Evolutionary conservation across 2,797 vertebrate genomes (phyloP), one percentile per base, ranked within the genome.

Genomic region (Cuniculus paca): DNA sequence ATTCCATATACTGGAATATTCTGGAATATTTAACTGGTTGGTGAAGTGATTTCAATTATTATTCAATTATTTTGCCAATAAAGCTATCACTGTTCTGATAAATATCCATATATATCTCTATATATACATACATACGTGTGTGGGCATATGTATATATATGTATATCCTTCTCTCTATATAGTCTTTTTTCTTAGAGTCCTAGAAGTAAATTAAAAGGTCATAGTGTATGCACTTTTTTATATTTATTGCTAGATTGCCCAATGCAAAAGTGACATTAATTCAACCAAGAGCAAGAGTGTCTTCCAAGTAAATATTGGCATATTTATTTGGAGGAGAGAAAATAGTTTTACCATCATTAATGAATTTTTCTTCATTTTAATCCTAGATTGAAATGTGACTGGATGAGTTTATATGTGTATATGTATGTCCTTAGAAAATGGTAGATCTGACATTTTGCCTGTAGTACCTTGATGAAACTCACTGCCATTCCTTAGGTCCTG

Each of bases 121-220:
- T 54, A 9, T 61, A 20, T 13, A 7, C 78, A 1, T 42, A 5
- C 50, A 1, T 79, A 8, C 54, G 6, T 31, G 31, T 61, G 9
- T 28, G 60, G 26, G 60, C 10, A 5, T 61, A 61, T 61, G 54
- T 13, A 50, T 50, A 54, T 54, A 19, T 56, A 56, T 22, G 6
- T 56, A 22, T 56, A 56, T 19, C 4, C 17, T 2, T 54, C 16
- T 19, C 52, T 72, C 20, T 39, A 8, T 72, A 31, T 61, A 61
- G 20, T 24, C 39, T 42, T 48, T 92, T 68, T 52, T 56, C 7
- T 82, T 81, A 58, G 34, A 45, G 88, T 96, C 61, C 56, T 85
- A 52, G 61, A 89, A 34, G 36, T 91, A 88, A 95, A 95, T 50
- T 78, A 92, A 92, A 60, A 13, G 42, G 34, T 92, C 56, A 79